Evolutionary conservation across 2,797 vertebrate species (phyloP).

Genomic region (Muscicapa striata): DNA sequence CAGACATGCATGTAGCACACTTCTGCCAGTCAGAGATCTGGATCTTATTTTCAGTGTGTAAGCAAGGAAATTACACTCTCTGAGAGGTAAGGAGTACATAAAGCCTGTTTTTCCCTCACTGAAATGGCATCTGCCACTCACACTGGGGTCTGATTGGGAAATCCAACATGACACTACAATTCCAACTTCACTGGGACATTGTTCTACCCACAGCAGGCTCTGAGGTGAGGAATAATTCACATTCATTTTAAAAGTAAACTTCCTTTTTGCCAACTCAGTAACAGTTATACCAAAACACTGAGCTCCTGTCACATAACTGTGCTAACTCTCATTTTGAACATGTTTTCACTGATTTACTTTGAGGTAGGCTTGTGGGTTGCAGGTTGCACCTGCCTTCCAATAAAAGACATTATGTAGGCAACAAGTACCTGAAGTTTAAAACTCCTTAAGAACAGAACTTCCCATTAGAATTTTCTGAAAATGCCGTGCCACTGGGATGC

Average conservation of each 20-base stretch:
- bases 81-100: background rate
- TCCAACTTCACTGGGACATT: background rate
- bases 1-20: background rate
- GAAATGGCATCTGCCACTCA: background rate
- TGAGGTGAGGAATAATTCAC: background rate
- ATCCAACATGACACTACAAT: background rate
- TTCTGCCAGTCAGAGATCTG: background rate
- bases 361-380: background rate
- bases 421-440: background rate
- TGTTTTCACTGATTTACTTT: background rate
- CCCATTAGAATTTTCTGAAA: background rate
- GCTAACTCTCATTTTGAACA: background rate
- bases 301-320: background rate
- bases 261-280: background rate
- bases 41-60: conserved; percentile 15
- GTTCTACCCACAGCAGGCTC: background rate
- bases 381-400: background rate
- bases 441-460: background rate
- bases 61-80: conserved; percentile 12
- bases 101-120: background rate
- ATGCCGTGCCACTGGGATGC: background rate
- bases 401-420: background rate
- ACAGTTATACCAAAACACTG: background rate
- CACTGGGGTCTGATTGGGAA: background rate
- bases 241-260: background rate